These are phyloP conservation scores for Enteromius afrohamiltoni DNA, from an alignment of 2,797 vertebrate genomes.

Conservation along the genomic window DNA sequence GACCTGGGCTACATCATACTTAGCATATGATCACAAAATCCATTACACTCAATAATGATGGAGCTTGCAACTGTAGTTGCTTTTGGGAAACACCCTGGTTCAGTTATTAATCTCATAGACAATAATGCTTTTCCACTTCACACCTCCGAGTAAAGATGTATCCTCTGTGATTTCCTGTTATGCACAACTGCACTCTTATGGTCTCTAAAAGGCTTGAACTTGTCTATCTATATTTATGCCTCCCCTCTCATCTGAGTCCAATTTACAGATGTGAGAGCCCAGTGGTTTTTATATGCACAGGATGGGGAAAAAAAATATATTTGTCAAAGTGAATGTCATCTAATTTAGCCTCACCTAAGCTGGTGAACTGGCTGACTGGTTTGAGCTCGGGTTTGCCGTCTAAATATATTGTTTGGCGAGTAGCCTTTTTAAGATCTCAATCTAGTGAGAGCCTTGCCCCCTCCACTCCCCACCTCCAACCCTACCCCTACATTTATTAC, in stretches of 20 bases:
- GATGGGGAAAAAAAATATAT: constrained; percentile 70
- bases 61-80: neutral
- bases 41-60: neutral
- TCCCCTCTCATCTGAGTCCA: constrained; percentile 58
- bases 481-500: constrained; percentile 74
- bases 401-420: constrained; percentile 73
- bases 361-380: constrained; percentile 63
- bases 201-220: constrained; percentile 48
- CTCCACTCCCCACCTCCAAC: neutral
- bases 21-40: neutral
- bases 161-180: constrained; percentile 30
- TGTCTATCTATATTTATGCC: constrained; percentile 47
- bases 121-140: constrained; percentile 26
- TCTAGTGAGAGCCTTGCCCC: constrained; percentile 70
- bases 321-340: constrained; percentile 81
- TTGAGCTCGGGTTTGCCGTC: constrained; percentile 64
- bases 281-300: constrained; percentile 64
- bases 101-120: constrained; percentile 43
- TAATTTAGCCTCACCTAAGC: constrained; percentile 75
- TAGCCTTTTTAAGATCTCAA: constrained; percentile 78
- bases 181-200: constrained; percentile 45
- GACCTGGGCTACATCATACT: neutral
- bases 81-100: neutral
- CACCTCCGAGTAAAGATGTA: constrained; percentile 33
- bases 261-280: constrained; percentile 62